These are phyloP conservation scores for Cyclophora albipunctata DNA, from an alignment of 2,888 invertebrate species.

Conservation along the genomic window DNA sequence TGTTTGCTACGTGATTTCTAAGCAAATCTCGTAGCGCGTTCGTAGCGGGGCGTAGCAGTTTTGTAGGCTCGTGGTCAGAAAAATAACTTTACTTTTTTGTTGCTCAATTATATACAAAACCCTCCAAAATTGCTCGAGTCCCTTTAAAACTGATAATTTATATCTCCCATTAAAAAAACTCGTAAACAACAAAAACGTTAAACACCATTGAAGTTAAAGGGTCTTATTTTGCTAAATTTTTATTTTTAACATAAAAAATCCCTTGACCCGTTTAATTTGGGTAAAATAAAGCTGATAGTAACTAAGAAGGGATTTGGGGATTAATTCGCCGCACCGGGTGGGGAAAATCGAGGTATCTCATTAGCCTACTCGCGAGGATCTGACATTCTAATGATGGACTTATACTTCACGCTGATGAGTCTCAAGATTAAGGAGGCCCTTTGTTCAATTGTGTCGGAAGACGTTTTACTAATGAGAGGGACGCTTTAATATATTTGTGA, in stretches of 20 bases:
- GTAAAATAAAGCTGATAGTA: conserved; percentile 4
- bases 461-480: no score
- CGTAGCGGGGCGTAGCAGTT: no score
- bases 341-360: conserved; percentile 34
- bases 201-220: background rate
- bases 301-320: conserved; percentile 13
- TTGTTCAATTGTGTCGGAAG: background rate
- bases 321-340: conserved; percentile 25
- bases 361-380: conserved; percentile 24
- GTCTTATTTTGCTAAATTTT: conserved; percentile 5
- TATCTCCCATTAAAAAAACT: no score
- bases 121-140: no score
- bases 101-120: no score
- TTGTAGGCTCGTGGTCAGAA: no score
- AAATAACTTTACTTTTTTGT: no score
- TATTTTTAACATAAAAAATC: conserved; percentile 9
- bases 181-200: no score
- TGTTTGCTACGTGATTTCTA: no score
- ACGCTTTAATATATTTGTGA: no score
- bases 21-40: no score
- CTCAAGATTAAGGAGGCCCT: conserved; percentile 9
- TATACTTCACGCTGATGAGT: background rate
- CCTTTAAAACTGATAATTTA: no score
- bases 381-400: conserved; percentile 19
- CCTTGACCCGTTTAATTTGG: conserved; percentile 9